Evolutionary conservation across 2,888 invertebrate species (phyloP).

Genomic region (Leptinotarsa rubiginosa): DNA sequence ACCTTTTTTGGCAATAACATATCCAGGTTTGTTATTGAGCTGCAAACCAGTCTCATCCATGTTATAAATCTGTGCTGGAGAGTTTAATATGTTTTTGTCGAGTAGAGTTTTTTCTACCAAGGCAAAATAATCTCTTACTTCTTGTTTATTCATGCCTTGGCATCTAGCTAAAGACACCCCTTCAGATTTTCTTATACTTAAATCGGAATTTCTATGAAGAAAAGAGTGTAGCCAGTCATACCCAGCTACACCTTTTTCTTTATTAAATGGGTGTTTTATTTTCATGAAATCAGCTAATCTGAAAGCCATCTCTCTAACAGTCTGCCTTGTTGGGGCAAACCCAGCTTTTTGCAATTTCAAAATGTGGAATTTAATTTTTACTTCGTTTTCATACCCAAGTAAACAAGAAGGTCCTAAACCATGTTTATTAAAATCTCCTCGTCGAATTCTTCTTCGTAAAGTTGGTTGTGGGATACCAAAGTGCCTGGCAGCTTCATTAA

Average conservation of each 20-base stretch:
- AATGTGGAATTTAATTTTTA: slow-evolving; percentile 33
- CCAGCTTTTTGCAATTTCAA: slow-evolving; percentile 41
- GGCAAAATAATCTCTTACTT: slow-evolving; percentile 35
- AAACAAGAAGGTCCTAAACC: not conserved
- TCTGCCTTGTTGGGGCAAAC: slow-evolving; percentile 38
- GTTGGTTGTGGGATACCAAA: slow-evolving; percentile 41
- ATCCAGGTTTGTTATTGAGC: slow-evolving; percentile 31
- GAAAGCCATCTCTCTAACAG: slow-evolving; percentile 38
- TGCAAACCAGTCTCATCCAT: slow-evolving; percentile 25
- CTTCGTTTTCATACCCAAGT: slow-evolving; percentile 20
- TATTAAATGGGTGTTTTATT: slow-evolving; percentile 39
- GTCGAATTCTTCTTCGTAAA: slow-evolving; percentile 26
- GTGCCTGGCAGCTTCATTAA: slow-evolving; percentile 35
- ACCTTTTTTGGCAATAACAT: slow-evolving; percentile 33
- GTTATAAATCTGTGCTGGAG: slow-evolving; percentile 26
- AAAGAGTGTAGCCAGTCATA: slow-evolving; percentile 37
- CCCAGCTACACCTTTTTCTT: slow-evolving; percentile 30
- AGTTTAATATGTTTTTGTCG: slow-evolving; percentile 15
- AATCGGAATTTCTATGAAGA: slow-evolving; percentile 28
- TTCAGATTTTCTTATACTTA: slow-evolving; percentile 38
- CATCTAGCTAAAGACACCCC: slow-evolving; percentile 35
- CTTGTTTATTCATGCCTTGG: slow-evolving; percentile 22
- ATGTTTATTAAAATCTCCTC: not conserved
- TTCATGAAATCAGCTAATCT: slow-evolving; percentile 34
- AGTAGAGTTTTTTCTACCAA: slow-evolving; percentile 34